Evolutionary conservation across 2,113 vertebrate genomes (phyloP), one percentile per base, ranked within the genome.

Genomic region (Sialia sialis): DNA sequence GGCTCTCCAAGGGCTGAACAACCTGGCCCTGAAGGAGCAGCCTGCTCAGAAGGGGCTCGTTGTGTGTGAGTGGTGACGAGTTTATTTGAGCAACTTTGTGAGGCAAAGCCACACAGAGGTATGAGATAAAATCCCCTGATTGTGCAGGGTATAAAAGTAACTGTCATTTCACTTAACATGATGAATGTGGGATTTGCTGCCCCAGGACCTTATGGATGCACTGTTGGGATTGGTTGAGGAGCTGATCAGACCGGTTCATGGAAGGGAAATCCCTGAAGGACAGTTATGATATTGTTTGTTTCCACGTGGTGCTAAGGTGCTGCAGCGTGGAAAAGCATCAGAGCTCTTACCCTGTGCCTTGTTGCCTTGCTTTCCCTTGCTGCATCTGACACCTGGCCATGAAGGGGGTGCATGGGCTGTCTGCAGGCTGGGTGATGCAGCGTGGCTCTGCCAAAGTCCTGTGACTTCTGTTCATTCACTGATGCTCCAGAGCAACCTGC

Each of bases 351-450:
- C 51, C 27, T 27, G 12, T 59, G 44, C 52, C 13, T 38, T 59
- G 29, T 43, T 55, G 29, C 62, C 6, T 0, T 21, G n/a, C 16
- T 48, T 69, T 51, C 51, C 34, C 41, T 64, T 81, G 15, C 16
- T n/a, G 38, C 23, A 4, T 32, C 54, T 52, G 89, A 3, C 30
- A 2, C 3, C 21, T 55, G 90, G 25, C 43, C 16, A 1, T 1
- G 4, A 0, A 9, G 19, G 5, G 73, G 39, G 59, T 39, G 2
- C 15, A 1, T 43, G 74, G 19, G n/a, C 39, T 85, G 0, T 12
- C 67, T 64, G 79, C 58, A n/a, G 73, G 52, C n/a, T 36, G 89
- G 44, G 12, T 79, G 89, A 18, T n/a, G 39, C 18, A 19, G 36
- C 1, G 0, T 29, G 79, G 55, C 39, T 68, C 0, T 20, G 48